Base-by-base conservation (phyloP, 2,888 invertebrate genomes). In the Chrysolina oricalcia region DNA sequence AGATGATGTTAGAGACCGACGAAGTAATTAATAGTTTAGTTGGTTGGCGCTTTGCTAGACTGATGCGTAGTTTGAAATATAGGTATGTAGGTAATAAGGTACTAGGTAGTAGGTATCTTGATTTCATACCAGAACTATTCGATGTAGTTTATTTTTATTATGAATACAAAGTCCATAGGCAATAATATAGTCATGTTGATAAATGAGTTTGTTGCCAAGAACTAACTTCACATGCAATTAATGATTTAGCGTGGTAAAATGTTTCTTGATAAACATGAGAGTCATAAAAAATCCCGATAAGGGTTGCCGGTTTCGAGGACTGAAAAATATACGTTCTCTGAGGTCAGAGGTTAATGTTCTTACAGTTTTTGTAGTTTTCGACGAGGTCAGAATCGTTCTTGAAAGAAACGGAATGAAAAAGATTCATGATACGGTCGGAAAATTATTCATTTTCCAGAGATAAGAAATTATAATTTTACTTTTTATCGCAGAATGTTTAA, bases 191-290 rank as follows among this genome's bases (percentile, higher is more conserved):
- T 21, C 11, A 53, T 53, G 53, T 11, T 53, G 59, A 59, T 23
- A 59, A 59, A 23, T 9, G 59, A 59, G 59, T n/a, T 59, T 59
- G n/a, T 59, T 59, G 35, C 17, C 10, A 59, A 35, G 59, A 59
- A 59, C 23, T 53, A 53, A 10, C 27, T 27, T 27, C 13, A 59
- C 80, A 78, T 78, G 80, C 80, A 74, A 80, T 80, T 80, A 80
- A 77, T 75, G 65, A 71, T 74, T 80, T 74, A 73, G 71, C 17
- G 15, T 35, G 56, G 53, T 27, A 66, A 48, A 71, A 56, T 19
- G 43, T 74, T 74, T 17, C 59, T 59, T 56, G 74, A 71, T 74
- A 71, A 71, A 66, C 70, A 67, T 70, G 74, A 48, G 56, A 67
- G 66, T 46, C 53, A 65, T 69, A 64, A 70, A 73, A 68, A 69